Conservation (phyloP, 2,888 invertebrate genomes). For the Sphaerophoria rueppellii region DNA sequence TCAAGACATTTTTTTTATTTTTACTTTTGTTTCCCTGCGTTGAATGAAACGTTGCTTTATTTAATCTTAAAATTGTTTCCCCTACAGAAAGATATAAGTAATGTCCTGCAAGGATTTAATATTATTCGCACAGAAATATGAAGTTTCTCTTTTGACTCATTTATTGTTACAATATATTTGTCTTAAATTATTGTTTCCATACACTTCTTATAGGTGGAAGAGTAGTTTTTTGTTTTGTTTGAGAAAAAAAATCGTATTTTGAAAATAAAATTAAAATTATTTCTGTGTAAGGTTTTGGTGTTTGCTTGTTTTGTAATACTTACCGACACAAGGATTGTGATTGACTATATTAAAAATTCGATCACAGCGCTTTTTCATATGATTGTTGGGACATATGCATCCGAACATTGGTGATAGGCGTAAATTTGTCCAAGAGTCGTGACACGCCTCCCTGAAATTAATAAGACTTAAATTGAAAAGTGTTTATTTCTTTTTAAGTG, state of each 20-base stretch:
- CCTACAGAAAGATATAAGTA: slow-evolving; percentile 59
- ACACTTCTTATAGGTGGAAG: neutral
- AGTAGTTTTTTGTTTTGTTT: neutral
- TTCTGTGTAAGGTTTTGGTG: slow-evolving; percentile 28
- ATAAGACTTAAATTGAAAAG: neutral
- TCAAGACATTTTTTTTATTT: slow-evolving; percentile 32
- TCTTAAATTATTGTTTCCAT: neutral
- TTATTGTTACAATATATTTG: slow-evolving; percentile 7
- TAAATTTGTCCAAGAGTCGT: slow-evolving; percentile 93
- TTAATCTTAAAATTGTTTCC: slow-evolving; percentile 23
- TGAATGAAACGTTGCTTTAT: slow-evolving; percentile 49
- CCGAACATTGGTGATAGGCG: slow-evolving; percentile 95
- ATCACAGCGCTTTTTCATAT: slow-evolving; percentile 94
- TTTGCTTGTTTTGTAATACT: slow-evolving; percentile 81
- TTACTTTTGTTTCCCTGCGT: slow-evolving; percentile 64
- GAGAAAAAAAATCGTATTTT: neutral
- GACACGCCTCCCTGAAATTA: slow-evolving; percentile 89
- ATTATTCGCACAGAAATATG: slow-evolving; percentile 51
- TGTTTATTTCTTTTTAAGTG: neutral
- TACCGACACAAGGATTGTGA: slow-evolving; percentile 97
- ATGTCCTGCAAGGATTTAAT: slow-evolving; percentile 37
- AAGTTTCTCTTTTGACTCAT: slow-evolving; percentile 3
- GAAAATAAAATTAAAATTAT: neutral
- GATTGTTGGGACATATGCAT: slow-evolving; percentile 95
- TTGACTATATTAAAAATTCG: slow-evolving; percentile 94